Evolutionary conservation across 92 coral and sea anemone species (phyloP).

Genomic region (Paragorgia papillata): DNA sequence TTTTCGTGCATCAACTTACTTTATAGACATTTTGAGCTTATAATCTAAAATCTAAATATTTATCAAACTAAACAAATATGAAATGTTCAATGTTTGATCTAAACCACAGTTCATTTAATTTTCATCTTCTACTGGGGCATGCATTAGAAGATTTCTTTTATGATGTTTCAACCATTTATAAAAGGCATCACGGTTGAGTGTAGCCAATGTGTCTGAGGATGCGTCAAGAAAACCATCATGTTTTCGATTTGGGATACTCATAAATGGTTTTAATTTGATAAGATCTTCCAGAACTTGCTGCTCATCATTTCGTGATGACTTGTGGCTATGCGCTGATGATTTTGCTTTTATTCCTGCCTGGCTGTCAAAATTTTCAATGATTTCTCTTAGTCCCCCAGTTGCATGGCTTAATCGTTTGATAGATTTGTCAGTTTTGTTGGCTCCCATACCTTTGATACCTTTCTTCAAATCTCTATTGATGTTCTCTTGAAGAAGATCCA

Average conservation of each 20-base stretch:
- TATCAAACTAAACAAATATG: too few species aligned
- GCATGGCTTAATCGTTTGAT: not conserved
- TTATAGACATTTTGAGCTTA: too few species aligned
- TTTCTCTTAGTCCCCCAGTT: conserved; percentile 2
- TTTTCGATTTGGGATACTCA: conserved; percentile 28
- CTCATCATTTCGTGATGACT: conserved; percentile 24
- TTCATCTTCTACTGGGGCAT: conserved; percentile 59
- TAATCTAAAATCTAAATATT: too few species aligned
- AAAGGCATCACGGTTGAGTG: conserved; percentile 56
- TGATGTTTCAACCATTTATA: conserved; percentile 59
- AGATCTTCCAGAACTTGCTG: conserved; percentile 47
- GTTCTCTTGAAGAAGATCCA: conserved; percentile 15
- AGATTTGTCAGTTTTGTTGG: conserved; percentile 6
- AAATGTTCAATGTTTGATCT: too few species aligned
- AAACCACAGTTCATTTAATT: too few species aligned
- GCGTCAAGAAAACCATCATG: conserved; percentile 65
- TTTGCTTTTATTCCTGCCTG: not conserved
- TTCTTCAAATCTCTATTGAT: not conserved
- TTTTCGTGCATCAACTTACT: too few species aligned
- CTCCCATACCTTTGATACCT: conserved; percentile 15
- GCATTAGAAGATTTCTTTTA: conserved; percentile 53
- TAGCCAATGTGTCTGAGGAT: conserved; percentile 46
- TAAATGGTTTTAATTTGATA: conserved; percentile 54
- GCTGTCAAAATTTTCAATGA: not conserved
- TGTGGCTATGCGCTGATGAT: conserved; percentile 15